Percentiles rank a stretch among this genome's conserved stretches.
phyloP scores from a whole-genome alignment of 1,140 invertebrate genomes.

The Brachionus plicatilis region DNA sequence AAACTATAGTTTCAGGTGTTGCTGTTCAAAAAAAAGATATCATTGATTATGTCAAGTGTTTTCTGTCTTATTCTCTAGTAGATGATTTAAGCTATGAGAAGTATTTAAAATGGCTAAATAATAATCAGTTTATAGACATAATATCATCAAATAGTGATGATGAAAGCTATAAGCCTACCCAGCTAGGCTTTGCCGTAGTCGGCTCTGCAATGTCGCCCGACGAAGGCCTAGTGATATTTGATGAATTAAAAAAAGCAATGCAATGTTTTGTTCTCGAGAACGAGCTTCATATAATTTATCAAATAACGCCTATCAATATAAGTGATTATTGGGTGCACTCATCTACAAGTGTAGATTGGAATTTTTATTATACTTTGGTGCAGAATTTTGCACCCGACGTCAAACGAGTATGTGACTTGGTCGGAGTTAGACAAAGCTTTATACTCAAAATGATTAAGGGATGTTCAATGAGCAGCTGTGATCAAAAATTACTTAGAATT shows the following conservation, averaged over 20 bases:
- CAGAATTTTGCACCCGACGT: slow-evolving; percentile 64
- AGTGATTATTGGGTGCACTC: slow-evolving; percentile 38
- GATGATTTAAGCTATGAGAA: slow-evolving; percentile 38
- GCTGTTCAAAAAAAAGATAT: slow-evolving; percentile 69
- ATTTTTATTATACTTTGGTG: slow-evolving; percentile 15
- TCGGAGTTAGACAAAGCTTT: slow-evolving; percentile 83
- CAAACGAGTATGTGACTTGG: slow-evolving; percentile 77
- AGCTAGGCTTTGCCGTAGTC: slow-evolving; percentile 81
- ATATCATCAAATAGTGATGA: not conserved
- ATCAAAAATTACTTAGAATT: not conserved
- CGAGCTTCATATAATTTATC: slow-evolving; percentile 88
- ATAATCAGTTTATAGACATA: slow-evolving; percentile 45
- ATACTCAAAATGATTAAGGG: slow-evolving; percentile 73
- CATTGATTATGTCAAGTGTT: slow-evolving; percentile 62
- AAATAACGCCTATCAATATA: slow-evolving; percentile 59
- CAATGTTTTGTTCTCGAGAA: slow-evolving; percentile 84
- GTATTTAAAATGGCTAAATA: slow-evolving; percentile 44
- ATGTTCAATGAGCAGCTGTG: slow-evolving; percentile 57
- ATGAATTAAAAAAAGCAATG: slow-evolving; percentile 81
- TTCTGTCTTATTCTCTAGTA: not conserved
- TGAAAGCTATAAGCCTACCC: slow-evolving; percentile 60
- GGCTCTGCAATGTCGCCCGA: slow-evolving; percentile 84
- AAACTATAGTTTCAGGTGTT: slow-evolving; percentile 79
- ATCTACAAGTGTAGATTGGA: slow-evolving; percentile 37
- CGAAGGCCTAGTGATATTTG: slow-evolving; percentile 78